Evolutionary conservation across 2,113 vertebrate species (phyloP).

Genomic region (Takifugu bimaculatus): DNA sequence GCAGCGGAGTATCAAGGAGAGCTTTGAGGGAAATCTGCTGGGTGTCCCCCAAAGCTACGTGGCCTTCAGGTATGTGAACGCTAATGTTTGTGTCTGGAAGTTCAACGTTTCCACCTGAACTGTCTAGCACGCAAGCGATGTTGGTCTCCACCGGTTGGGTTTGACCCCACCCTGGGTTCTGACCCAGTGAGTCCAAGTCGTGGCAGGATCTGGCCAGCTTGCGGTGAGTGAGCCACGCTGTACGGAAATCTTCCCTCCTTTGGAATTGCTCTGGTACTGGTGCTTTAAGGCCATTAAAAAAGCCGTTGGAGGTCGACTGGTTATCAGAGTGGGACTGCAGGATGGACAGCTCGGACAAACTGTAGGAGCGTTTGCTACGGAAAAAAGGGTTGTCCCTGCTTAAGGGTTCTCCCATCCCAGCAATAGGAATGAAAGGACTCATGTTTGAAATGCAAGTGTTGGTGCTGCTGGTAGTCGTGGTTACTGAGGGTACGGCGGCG

Average conservation of each 20-base stretch:
- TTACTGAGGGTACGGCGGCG: conserved; percentile 50
- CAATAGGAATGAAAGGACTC: conserved; percentile 68
- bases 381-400: conserved; percentile 89
- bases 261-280: conserved; percentile 93
- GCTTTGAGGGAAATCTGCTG: conserved; percentile 93
- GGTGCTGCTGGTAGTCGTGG: conserved; percentile 33
- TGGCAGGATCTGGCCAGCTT: conserved; percentile 95
- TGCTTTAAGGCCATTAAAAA: conserved; percentile 85
- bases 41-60: conserved; percentile 83
- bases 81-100: conserved; percentile 92
- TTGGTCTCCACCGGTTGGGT: conserved; percentile 93
- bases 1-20: conserved; percentile 88
- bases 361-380: conserved; percentile 93
- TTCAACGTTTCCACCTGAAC: conserved; percentile 85
- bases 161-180: conserved; percentile 96
- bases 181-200: conserved; percentile 88
- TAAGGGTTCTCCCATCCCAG: conserved; percentile 49
- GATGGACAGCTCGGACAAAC: conserved; percentile 89
- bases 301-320: conserved; percentile 63
- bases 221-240: conserved; percentile 92
- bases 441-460: conserved; percentile 61
- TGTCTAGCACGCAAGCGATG: conserved; percentile 88
- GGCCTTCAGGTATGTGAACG: conserved; percentile 87
- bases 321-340: conserved; percentile 85
- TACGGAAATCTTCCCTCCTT: conserved; percentile 92